phyloP scores from a whole-genome alignment of 2,888 invertebrate genomes.

The Cheilosia soror region DNA sequence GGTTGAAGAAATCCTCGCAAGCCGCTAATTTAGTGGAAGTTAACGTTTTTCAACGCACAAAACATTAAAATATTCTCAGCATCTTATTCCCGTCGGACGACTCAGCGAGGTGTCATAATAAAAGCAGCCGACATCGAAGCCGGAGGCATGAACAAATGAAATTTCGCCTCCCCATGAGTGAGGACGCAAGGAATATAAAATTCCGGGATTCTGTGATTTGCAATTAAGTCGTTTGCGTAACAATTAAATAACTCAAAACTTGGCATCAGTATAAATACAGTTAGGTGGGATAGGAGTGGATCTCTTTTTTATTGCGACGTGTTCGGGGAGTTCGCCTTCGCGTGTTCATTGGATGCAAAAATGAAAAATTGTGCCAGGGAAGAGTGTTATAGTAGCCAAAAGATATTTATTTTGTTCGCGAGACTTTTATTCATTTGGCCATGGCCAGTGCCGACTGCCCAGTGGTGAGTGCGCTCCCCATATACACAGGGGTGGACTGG shows the following conservation, averaged over 20 bases:
- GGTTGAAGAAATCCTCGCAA: conserved; percentile 18
- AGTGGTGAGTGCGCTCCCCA: conserved; percentile 24
- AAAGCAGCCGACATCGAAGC: conserved; percentile 70
- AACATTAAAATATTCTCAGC: conserved; percentile 24
- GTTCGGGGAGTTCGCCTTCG: conserved; percentile 50
- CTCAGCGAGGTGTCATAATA: conserved; percentile 74
- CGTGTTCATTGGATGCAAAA: conserved; percentile 66
- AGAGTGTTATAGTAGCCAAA: conserved; percentile 75
- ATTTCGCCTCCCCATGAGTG: conserved; percentile 55
- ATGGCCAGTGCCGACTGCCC: conserved; percentile 1
- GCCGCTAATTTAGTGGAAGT: conserved; percentile 34
- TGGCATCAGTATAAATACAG: conserved; percentile 41
- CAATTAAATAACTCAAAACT: conserved; percentile 82
- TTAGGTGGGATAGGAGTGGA: conserved; percentile 58
- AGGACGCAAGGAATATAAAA: conserved; percentile 23
- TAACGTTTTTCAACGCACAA: conserved; percentile 17
- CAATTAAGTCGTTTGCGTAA: conserved; percentile 83
- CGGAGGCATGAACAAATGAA: conserved; percentile 65
- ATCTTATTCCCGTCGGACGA: conserved; percentile 35
- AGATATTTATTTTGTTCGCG: conserved; percentile 77
- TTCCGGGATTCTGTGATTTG: conserved; percentile 67
- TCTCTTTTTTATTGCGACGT: conserved; percentile 54
- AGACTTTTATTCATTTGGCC: conserved; percentile 54
- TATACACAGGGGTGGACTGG: conserved; percentile 77
- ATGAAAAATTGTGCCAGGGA: conserved; percentile 76